These are phyloP conservation scores for Drosophila littoralis DNA, from an alignment of 1,140 invertebrate genomes.

Conservation along the genomic window DNA sequence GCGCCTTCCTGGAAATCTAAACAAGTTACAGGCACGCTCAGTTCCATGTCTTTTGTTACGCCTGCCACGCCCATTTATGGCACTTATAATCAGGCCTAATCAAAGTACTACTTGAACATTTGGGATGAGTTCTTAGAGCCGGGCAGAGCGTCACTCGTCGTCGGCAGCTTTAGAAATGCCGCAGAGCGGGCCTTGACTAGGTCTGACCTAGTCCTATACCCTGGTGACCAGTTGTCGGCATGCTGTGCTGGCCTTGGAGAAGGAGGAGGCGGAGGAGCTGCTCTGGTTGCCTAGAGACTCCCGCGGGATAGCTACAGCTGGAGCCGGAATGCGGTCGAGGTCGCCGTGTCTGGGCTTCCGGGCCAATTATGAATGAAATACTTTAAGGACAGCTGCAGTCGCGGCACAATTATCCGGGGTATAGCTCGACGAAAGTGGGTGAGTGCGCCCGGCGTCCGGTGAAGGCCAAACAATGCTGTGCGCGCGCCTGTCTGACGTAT, in stretches of 20 bases:
- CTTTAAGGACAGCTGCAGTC: slow-evolving; percentile 41
- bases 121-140: not conserved
- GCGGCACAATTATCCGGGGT: slow-evolving; percentile 14
- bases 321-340: slow-evolving; percentile 58
- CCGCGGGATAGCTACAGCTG: slow-evolving; percentile 36
- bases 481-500: slow-evolving; percentile 46
- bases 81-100: slow-evolving; percentile 6
- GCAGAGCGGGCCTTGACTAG: slow-evolving; percentile 1
- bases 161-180: not conserved
- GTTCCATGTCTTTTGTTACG: too few species aligned
- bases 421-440: slow-evolving; percentile 1
- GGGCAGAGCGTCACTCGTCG: not conserved
- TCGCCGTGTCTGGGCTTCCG: slow-evolving; percentile 45
- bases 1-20: too few species aligned
- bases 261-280: not conserved
- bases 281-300: slow-evolving; percentile 33
- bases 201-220: slow-evolving; percentile 1
- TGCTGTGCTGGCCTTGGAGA: not conserved
- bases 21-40: too few species aligned
- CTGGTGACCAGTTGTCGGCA: slow-evolving; percentile 11
- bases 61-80: not conserved
- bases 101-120: not conserved
- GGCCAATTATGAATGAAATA: slow-evolving; percentile 76
- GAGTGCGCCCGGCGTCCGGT: slow-evolving; percentile 16
- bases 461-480: slow-evolving; percentile 44